Base-by-base conservation (phyloP, 2,888 invertebrate species). In the Abrostola tripartita region DNA sequence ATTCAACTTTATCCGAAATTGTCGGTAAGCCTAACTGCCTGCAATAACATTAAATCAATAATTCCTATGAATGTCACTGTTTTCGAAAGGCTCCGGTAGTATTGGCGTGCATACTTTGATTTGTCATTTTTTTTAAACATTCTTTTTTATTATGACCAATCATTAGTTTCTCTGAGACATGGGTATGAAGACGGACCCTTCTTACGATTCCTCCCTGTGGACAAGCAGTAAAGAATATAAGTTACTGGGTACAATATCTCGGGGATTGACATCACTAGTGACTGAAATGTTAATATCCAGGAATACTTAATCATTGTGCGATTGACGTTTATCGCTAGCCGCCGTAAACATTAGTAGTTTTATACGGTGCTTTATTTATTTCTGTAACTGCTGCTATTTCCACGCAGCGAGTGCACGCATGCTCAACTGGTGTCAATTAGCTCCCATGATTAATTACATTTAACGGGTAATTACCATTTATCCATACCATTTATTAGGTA, bases 281-380 rank as follows among this genome's bases (percentile, higher is more conserved):
- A 68, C 60, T 55, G 10, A 64, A 68, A 58, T 37, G 65, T 66
- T 67, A 56, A 47, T 72, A 66, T 50, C 65, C 49, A 63, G 59
- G 71, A 76, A 74, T 78, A 81, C 67, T 69, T 73, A 76, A 83
- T 84, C 81, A 79, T 81, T 61, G 61, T 57, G 57, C 64, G 78
- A 83, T 81, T 82, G 85, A 85, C 84, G 81, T 87, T 85, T 84
- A 84, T 81, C 62, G 81, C 65, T 67, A 60, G 68, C 59, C 70
- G 64, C 81, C 61, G 79, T 83, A 82, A 85, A 83, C 81, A 77
- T 76, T 68, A 70, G 73, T 68, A 57, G 71, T 67, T 74, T 74
- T 74, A 81, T 71, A 60, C 65, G 68, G 44, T 66, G 66, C 44
- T 73, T 78, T 74, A 79, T 81, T 71, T 74, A 78, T 79, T 75